These are phyloP conservation scores for Rhyacichthys aspro DNA, from an alignment of 2,797 vertebrate species.

Conservation along the genomic window DNA sequence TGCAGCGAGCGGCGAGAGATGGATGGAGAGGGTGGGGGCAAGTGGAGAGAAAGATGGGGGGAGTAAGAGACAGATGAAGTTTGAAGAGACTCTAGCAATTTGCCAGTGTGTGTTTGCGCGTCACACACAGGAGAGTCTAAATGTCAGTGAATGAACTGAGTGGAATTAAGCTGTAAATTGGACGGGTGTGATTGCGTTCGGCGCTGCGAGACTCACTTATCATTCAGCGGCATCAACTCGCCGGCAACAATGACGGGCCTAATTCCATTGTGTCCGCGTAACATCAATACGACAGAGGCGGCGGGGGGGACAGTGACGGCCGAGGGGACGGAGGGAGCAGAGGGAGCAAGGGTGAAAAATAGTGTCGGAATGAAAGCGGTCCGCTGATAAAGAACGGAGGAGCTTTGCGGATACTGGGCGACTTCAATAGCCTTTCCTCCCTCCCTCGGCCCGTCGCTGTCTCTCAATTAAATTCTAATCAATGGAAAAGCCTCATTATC, in stretches of 20 bases:
- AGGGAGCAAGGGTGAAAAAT: not conserved
- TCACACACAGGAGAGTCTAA: conserved; percentile 16
- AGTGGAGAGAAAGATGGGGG: conserved; percentile 10
- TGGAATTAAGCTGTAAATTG: conserved; percentile 63
- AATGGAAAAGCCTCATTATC: conserved; percentile 77
- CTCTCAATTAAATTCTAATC: conserved; percentile 76
- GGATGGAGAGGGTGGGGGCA: conserved; percentile 12
- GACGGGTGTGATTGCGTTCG: conserved; percentile 40
- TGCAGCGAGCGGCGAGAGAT: conserved; percentile 11
- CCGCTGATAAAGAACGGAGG: conserved; percentile 27
- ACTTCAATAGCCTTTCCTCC: conserved; percentile 60
- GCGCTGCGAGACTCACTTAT: conserved; percentile 45
- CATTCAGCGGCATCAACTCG: conserved; percentile 42
- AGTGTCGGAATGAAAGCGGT: conserved; percentile 22
- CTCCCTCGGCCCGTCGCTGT: conserved; percentile 52
- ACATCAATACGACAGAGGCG: conserved; percentile 4
- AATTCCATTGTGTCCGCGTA: conserved; percentile 28
- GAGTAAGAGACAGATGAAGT: conserved; percentile 34
- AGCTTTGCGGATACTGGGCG: conserved; percentile 22
- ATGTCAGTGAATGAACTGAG: conserved; percentile 35
- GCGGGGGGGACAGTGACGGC: conserved; percentile 3
- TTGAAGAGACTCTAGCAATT: conserved; percentile 39
- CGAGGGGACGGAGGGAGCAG: conserved; percentile 4
- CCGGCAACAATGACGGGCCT: conserved; percentile 16
- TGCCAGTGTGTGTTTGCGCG: conserved; percentile 19